phyloP scores from a whole-genome alignment of 2,888 invertebrate genomes.

The Ennomos fuscantarius region DNA sequence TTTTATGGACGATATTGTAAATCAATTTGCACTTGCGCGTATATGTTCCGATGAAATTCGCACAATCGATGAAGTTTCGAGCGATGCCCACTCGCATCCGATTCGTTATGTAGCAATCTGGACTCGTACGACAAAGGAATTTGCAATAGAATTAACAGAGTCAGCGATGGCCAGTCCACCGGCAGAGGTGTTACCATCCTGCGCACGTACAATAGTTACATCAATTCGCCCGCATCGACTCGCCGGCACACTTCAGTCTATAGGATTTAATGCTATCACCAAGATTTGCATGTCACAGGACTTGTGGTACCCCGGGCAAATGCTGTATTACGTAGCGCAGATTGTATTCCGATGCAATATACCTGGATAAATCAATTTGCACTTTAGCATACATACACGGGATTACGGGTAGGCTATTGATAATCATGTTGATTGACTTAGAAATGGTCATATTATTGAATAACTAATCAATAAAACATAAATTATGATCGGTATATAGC shows the following conservation, averaged over 20 bases:
- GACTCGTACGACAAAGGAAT: constrained; percentile 59
- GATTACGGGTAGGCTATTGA: constrained; percentile 14
- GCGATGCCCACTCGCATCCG: constrained; percentile 39
- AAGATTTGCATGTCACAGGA: constrained; percentile 84
- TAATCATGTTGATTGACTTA: too few species aligned
- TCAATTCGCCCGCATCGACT: constrained; percentile 67
- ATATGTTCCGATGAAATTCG: constrained; percentile 30
- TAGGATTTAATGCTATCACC: constrained; percentile 81
- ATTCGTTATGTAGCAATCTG: constrained; percentile 57
- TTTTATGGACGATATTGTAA: constrained; percentile 25
- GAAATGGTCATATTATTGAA: too few species aligned
- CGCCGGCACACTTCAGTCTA: constrained; percentile 65
- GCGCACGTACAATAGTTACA: constrained; percentile 71
- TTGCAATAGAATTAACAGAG: constrained; percentile 66
- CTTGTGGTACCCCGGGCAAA: constrained; percentile 60
- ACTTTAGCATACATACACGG: constrained; percentile 46
- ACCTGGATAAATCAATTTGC: constrained; percentile 63
- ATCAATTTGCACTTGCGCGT: constrained; percentile 17
- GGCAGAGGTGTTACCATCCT: constrained; percentile 51
- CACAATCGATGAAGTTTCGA: constrained; percentile 39
- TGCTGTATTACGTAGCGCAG: constrained; percentile 63
- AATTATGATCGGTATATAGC: too few species aligned
- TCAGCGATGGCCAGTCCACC: constrained; percentile 52
- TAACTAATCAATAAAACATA: too few species aligned
- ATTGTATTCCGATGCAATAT: constrained; percentile 61